These are phyloP conservation scores for Sisyra nigra DNA, from an alignment of 2,888 invertebrate species.

Conservation along the genomic window DNA sequence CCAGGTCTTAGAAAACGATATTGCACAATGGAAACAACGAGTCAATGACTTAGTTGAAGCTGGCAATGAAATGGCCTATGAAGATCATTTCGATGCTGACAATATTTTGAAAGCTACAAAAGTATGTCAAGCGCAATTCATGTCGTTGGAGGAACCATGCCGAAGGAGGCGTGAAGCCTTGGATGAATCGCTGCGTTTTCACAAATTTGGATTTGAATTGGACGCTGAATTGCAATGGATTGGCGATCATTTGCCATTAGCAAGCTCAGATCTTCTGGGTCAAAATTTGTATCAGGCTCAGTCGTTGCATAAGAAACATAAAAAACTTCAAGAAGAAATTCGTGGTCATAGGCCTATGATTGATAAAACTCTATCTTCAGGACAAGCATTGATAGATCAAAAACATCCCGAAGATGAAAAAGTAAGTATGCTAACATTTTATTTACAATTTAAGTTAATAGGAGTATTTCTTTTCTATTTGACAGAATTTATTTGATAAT, in stretches of 20 bases:
- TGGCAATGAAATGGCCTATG: conserved; percentile 81
- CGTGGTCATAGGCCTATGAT: conserved; percentile 73
- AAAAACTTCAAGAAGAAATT: conserved; percentile 82
- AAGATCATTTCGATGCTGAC: conserved; percentile 87
- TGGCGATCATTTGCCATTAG: conserved; percentile 70
- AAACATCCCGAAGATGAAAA: conserved; percentile 66
- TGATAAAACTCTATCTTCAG: conserved; percentile 67
- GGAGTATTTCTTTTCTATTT: neutral
- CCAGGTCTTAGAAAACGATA: conserved; percentile 73
- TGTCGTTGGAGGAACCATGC: conserved; percentile 56
- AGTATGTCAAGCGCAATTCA: conserved; percentile 51
- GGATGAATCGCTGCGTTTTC: conserved; percentile 69
- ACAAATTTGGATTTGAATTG: conserved; percentile 87
- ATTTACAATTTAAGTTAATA: too few relatives aligned
- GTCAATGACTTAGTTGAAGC: conserved; percentile 60
- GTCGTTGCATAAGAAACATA: conserved; percentile 83
- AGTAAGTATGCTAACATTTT: conserved; percentile 26
- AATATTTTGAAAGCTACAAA: conserved; percentile 68
- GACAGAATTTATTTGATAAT: neutral
- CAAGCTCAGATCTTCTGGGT: conserved; percentile 57
- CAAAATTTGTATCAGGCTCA: conserved; percentile 86
- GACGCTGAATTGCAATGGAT: conserved; percentile 93
- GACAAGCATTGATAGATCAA: conserved; percentile 53
- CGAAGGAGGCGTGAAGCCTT: conserved; percentile 54
- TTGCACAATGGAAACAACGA: conserved; percentile 67